Conservation (phyloP, 2,797 vertebrate genomes). For the Smutsia temminckii region DNA sequence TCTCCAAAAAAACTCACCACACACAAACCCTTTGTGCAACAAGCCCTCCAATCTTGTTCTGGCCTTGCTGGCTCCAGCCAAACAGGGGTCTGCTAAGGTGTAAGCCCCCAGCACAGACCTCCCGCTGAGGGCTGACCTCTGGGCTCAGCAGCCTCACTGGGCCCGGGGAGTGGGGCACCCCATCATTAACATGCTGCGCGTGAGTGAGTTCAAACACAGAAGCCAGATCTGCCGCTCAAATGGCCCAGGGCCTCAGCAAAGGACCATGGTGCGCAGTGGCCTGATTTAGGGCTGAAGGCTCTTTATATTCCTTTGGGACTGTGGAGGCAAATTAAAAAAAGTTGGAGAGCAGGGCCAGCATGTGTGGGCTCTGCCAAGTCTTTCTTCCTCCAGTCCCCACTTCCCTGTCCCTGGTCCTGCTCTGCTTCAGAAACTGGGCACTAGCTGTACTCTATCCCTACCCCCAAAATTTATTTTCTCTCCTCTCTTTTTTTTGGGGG, state of each 20-base stretch:
- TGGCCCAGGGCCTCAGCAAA: slow-evolving; percentile 13
- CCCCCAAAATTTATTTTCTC: background rate
- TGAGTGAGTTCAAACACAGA: slow-evolving; percentile 12
- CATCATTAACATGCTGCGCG: slow-evolving; percentile 46
- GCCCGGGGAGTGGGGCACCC: background rate
- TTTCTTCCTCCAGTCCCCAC: background rate
- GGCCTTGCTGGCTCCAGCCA: background rate
- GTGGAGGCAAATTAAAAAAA: slow-evolving; percentile 73
- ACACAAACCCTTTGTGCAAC: background rate
- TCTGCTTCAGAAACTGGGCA: slow-evolving; percentile 30
- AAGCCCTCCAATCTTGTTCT: background rate
- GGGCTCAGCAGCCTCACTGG: too few species aligned
- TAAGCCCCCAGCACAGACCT: background rate
- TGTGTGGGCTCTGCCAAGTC: slow-evolving; percentile 52
- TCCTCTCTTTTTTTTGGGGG: background rate
- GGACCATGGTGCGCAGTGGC: slow-evolving; percentile 64
- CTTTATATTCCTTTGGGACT: slow-evolving; percentile 59
- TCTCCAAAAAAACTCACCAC: background rate
- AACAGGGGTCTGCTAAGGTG: background rate
- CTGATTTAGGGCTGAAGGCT: slow-evolving; percentile 64
- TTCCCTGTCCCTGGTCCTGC: background rate
- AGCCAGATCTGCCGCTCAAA: slow-evolving; percentile 13
- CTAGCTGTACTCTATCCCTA: background rate
- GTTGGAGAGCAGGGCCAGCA: slow-evolving; percentile 31
- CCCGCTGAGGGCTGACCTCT: background rate